Evolutionary conservation across 2,888 invertebrate genomes (phyloP).

Genomic region (Rhorus exstirpatorius): DNA sequence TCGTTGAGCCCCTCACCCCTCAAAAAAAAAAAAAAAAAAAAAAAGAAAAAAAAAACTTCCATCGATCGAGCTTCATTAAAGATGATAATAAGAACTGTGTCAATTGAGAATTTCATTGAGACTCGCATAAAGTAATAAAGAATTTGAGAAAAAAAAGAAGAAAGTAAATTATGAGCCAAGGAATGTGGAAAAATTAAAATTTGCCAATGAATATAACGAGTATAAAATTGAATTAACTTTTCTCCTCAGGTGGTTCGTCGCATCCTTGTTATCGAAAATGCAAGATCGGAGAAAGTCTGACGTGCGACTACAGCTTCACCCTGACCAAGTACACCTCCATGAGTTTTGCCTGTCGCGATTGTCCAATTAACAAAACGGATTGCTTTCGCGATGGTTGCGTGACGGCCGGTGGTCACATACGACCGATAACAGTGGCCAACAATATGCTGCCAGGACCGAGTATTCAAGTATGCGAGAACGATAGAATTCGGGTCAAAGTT

Average conservation of each 20-base stretch:
- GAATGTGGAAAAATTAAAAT: too few species aligned
- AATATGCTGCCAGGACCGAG: conserved; percentile 79
- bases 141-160: too few species aligned
- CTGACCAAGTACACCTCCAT: conserved; percentile 78
- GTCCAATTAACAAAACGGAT: conserved; percentile 72
- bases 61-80: too few species aligned
- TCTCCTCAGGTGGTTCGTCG: conserved; percentile 62
- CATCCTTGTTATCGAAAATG: conserved; percentile 78
- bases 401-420: conserved; percentile 77
- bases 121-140: too few species aligned
- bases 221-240: background rate
- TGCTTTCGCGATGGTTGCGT: conserved; percentile 76
- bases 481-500: conserved; percentile 85
- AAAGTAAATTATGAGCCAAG: too few species aligned
- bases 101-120: too few species aligned
- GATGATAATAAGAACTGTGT: too few species aligned
- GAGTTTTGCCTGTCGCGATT: conserved; percentile 77
- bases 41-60: too few species aligned
- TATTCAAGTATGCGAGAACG: conserved; percentile 86
- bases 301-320: conserved; percentile 76
- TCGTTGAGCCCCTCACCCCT: too few species aligned
- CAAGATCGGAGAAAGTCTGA: conserved; percentile 67
- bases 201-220: too few species aligned
- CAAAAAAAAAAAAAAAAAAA: background rate
- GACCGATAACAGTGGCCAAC: conserved; percentile 77